These are phyloP conservation scores for Unio delphinus DNA, from an alignment of 2,888 invertebrate genomes.

Conservation along the genomic window DNA sequence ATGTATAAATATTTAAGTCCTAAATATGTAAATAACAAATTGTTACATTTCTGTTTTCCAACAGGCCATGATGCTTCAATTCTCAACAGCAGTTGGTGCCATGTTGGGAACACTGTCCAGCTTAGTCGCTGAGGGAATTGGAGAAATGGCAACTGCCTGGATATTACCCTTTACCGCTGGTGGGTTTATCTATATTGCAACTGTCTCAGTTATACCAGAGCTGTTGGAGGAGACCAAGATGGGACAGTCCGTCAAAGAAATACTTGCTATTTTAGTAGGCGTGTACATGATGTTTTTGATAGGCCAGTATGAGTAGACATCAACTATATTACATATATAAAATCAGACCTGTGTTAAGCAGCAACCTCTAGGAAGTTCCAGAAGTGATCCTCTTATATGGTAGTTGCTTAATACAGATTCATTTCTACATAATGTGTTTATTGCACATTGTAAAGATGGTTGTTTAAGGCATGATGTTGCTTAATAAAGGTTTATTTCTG, in stretches of 20 bases:
- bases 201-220: conserved; percentile 98
- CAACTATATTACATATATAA: no score
- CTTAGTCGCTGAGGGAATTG: conserved; percentile 83
- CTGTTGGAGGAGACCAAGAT: conserved; percentile 90
- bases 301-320: conserved; percentile 80
- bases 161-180: conserved; percentile 98
- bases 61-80: conserved; percentile 92
- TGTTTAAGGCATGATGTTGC: no score
- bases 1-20: no score
- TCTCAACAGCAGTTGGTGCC: conserved; percentile 95
- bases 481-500: no score
- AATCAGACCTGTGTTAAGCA: no score
- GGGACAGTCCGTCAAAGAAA: conserved; percentile 91
- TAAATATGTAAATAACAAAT: no score
- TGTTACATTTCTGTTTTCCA: conserved; percentile 22
- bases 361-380: no score
- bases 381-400: no score
- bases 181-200: conserved; percentile 99
- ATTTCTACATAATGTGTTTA: no score
- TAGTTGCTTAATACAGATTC: no score
- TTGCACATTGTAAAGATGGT: no score
- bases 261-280: conserved; percentile 88
- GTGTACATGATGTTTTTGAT: conserved; percentile 97
- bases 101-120: conserved; percentile 93
- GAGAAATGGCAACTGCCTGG: conserved; percentile 75